Percentiles rank a stretch among this genome's conserved stretches.
Evolutionary conservation across 2,797 vertebrate species (phyloP).

Genomic region (Ptychobarbus kaznakovi): DNA sequence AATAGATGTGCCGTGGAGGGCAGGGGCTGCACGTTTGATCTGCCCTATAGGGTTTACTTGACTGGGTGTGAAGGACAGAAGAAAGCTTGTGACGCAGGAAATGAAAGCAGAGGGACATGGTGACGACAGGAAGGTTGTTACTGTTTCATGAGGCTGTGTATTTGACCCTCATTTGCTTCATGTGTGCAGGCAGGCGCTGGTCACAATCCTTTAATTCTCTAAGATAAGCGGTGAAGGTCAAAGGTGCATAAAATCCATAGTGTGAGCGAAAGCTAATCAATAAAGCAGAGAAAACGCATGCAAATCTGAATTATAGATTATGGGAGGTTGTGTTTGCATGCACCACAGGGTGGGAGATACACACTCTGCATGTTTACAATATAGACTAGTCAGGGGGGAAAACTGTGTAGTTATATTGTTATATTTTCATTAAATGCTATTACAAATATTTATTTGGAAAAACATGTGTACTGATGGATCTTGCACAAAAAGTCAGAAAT

Average conservation of each 20-base stretch:
- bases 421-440: not conserved
- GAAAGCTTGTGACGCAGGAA: not conserved
- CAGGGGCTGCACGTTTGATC: not conserved
- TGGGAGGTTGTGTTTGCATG: not conserved
- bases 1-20: not conserved
- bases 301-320: constrained; percentile 23
- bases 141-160: not conserved
- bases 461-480: not conserved
- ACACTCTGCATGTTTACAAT: not conserved
- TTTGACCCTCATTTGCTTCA: not conserved
- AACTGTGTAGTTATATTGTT: not conserved
- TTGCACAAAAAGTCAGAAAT: not conserved
- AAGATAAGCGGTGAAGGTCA: constrained; percentile 40
- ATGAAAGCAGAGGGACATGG: not conserved
- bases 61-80: constrained; percentile 26
- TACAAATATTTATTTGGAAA: not conserved
- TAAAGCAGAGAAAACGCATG: constrained; percentile 27
- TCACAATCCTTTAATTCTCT: constrained; percentile 43
- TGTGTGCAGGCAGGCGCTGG: not conserved
- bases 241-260: constrained; percentile 38
- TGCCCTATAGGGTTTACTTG: constrained; percentile 22
- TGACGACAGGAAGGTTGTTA: constrained; percentile 15
- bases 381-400: not conserved
- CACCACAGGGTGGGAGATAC: not conserved
- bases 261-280: constrained; percentile 37